Percentiles rank a stretch among this genome's conserved stretches.
Conservation (phyloP, 1,140 invertebrate genomes). For the Euglossa dilemma region DNA sequence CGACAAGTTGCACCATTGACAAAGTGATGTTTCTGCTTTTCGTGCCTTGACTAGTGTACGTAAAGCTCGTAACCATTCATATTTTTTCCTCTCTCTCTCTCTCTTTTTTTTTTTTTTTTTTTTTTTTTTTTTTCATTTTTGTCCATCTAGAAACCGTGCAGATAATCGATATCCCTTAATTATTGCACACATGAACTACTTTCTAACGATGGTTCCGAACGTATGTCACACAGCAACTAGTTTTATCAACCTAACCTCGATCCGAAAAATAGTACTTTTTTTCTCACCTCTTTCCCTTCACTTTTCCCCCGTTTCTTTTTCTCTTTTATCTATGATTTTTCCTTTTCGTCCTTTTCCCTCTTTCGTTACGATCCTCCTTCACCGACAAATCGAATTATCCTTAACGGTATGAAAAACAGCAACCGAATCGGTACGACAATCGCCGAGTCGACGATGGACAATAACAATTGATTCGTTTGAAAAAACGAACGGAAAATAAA, state of each 20-base stretch:
- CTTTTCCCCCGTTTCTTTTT: not conserved
- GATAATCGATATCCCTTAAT: slow-evolving; percentile 57
- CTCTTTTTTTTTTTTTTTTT: too few relatives aligned
- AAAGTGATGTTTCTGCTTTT: slow-evolving; percentile 72
- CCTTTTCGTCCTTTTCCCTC: not conserved
- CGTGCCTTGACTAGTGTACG: slow-evolving; percentile 71
- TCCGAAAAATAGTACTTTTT: slow-evolving; percentile 42
- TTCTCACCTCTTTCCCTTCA: not conserved
- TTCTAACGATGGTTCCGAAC: slow-evolving; percentile 52
- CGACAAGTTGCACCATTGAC: slow-evolving; percentile 73
- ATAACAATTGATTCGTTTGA: slow-evolving; percentile 26
- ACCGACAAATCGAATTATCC: not conserved
- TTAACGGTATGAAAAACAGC: slow-evolving; percentile 35
- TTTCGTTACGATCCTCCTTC: slow-evolving; percentile 1
- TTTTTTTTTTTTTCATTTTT: not conserved
- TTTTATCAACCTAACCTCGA: slow-evolving; percentile 26
- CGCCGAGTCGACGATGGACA: slow-evolving; percentile 17
- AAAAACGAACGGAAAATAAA: not conserved
- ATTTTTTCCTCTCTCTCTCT: not conserved
- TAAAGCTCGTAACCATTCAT: slow-evolving; percentile 73
- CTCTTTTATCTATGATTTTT: not conserved
- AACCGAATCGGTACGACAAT: not conserved
- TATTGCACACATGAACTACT: slow-evolving; percentile 65
- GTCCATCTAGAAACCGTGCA: slow-evolving; percentile 56
- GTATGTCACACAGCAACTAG: slow-evolving; percentile 51